Evolutionary conservation across 2,113 vertebrate genomes (phyloP).

Genomic region (Rhodinocichla rosea): DNA sequence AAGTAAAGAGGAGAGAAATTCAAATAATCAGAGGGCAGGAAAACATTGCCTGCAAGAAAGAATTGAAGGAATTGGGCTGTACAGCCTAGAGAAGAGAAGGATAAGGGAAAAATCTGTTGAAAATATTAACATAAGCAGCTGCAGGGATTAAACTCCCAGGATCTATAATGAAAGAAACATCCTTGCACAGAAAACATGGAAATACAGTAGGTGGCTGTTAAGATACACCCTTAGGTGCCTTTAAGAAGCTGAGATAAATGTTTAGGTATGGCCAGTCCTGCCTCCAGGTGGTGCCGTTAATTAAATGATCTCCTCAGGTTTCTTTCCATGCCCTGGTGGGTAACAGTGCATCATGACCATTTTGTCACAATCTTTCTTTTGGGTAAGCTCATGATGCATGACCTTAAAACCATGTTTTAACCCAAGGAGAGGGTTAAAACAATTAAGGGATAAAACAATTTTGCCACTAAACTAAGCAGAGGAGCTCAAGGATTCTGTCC

Average conservation of each 20-base stretch:
- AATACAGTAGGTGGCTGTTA: neutral
- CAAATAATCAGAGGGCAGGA: neutral
- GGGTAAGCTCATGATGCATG: neutral
- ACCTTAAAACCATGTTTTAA: neutral
- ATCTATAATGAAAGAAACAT: neutral
- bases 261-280: neutral
- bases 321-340: neutral
- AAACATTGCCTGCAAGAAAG: neutral
- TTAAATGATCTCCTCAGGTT: neutral
- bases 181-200: neutral
- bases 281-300: neutral
- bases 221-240: neutral
- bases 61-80: neutral
- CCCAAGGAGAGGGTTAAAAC: neutral
- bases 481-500: neutral
- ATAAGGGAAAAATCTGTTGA: neutral
- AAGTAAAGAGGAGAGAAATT: neutral
- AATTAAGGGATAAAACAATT: neutral
- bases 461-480: neutral
- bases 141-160: neutral
- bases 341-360: neutral
- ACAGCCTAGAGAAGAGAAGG: neutral
- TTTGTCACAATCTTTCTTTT: neutral
- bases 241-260: neutral
- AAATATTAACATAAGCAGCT: neutral